Conservation (phyloP, 2,888 invertebrate species). For the Cerceris rybyensis region DNA sequence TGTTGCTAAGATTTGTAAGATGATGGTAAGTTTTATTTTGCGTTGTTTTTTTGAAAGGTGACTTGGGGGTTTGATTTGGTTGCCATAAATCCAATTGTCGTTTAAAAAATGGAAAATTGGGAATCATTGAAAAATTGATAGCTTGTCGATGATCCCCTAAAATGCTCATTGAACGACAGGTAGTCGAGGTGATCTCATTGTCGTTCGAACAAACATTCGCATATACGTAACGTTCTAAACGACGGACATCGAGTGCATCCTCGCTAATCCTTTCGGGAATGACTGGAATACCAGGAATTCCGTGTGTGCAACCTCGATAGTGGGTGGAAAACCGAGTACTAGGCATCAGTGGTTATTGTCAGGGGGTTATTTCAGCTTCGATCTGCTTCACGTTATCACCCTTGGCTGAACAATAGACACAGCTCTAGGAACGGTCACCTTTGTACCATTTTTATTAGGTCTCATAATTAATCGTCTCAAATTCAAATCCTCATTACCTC, state of each 20-base stretch:
- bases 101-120: no score
- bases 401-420: neutral
- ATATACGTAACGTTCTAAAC: neutral
- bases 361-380: neutral
- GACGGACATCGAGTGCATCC: neutral
- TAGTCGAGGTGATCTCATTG: neutral
- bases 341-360: neutral
- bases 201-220: neutral
- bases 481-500: no score
- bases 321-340: constrained; percentile 1
- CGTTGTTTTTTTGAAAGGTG: no score
- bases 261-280: constrained; percentile 20
- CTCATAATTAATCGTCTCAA: neutral
- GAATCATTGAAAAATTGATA: no score
- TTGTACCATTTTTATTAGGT: neutral
- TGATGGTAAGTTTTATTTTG: no score
- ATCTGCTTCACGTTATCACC: neutral
- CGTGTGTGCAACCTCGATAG: neutral
- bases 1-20: no score
- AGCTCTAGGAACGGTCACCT: neutral
- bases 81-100: no score
- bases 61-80: no score
- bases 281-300: constrained; percentile 16
- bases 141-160: no score
- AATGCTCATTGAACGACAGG: neutral